Conservation (phyloP, 2,113 vertebrate species). For the Perca fluviatilis region DNA sequence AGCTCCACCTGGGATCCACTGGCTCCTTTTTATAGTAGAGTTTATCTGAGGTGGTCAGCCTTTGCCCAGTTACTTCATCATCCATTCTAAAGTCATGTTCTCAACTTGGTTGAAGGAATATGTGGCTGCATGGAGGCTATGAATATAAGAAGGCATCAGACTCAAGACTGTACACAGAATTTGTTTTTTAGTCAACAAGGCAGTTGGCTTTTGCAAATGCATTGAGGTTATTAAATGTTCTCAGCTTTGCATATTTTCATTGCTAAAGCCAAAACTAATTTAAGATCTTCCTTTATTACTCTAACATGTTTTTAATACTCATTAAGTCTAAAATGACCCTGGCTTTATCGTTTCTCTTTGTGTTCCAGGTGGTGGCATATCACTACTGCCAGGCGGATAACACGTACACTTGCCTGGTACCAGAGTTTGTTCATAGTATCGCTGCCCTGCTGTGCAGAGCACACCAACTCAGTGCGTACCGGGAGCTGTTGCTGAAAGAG, state of each 20-base stretch:
- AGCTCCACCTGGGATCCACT: slow-evolving; percentile 32
- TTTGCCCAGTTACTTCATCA: slow-evolving; percentile 16
- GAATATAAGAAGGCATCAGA: slow-evolving; percentile 26
- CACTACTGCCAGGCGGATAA: slow-evolving; percentile 99
- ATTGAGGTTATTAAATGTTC: slow-evolving; percentile 1
- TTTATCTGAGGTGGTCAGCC: slow-evolving; percentile 46
- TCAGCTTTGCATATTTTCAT: slow-evolving; percentile 20
- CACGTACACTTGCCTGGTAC: slow-evolving; percentile 97
- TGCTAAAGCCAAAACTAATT: slow-evolving; percentile 8
- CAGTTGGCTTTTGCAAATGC: slow-evolving; percentile 5
- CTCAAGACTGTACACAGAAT: neutral
- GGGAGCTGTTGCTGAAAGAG: slow-evolving; percentile 92
- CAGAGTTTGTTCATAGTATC: slow-evolving; percentile 96
- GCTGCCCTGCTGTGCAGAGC: slow-evolving; percentile 94
- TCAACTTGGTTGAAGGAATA: neutral
- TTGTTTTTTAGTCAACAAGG: neutral
- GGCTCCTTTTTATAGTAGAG: slow-evolving; percentile 34
- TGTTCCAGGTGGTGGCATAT: slow-evolving; percentile 93
- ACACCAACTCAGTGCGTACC: slow-evolving; percentile 88
- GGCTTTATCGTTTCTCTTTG: neutral
- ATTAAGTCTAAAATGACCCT: neutral
- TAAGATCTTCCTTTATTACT: neutral
- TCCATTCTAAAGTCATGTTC: slow-evolving; percentile 1
- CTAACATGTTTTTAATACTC: neutral
- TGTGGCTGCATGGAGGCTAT: neutral